phyloP scores from a whole-genome alignment of 2,888 invertebrate genomes.

The Phytoseiulus persimilis region DNA sequence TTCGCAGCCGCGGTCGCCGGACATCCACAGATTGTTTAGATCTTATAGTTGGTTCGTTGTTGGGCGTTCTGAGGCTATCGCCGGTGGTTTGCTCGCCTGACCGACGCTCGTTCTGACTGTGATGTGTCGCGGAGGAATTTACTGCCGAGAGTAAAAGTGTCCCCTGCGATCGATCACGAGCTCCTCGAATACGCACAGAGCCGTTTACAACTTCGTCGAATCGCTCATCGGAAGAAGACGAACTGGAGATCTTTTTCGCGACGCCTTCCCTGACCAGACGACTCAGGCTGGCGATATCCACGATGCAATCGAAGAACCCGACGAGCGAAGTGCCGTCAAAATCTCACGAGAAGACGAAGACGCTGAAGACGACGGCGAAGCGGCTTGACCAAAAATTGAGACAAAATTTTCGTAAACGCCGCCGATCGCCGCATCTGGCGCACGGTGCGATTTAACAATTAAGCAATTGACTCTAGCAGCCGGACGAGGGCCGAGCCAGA shows the following conservation, averaged over 20 bases:
- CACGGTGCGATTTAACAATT: neutral
- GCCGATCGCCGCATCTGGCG: neutral
- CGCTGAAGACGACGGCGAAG: neutral
- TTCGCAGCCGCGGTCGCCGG: too few relatives aligned
- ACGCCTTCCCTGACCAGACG: neutral
- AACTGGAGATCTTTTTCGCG: neutral
- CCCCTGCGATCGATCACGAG: neutral
- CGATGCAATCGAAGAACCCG: neutral
- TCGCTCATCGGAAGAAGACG: neutral
- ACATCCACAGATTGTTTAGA: neutral
- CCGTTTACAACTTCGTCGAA: neutral
- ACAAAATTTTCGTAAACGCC: neutral
- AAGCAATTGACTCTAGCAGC: neutral
- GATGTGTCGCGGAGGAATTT: neutral
- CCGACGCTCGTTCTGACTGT: neutral
- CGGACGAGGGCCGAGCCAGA: neutral
- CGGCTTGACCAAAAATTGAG: neutral
- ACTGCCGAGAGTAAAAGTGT: conserved; percentile 33
- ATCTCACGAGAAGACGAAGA: neutral
- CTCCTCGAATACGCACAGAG: neutral
- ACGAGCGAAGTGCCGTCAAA: neutral
- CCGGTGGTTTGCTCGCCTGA: neutral
- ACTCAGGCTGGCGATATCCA: neutral
- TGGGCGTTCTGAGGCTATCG: neutral
- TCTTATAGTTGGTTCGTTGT: too few relatives aligned